These are phyloP conservation scores for Iphiclides podalirius DNA, from an alignment of 2,888 invertebrate species.

Conservation along the genomic window DNA sequence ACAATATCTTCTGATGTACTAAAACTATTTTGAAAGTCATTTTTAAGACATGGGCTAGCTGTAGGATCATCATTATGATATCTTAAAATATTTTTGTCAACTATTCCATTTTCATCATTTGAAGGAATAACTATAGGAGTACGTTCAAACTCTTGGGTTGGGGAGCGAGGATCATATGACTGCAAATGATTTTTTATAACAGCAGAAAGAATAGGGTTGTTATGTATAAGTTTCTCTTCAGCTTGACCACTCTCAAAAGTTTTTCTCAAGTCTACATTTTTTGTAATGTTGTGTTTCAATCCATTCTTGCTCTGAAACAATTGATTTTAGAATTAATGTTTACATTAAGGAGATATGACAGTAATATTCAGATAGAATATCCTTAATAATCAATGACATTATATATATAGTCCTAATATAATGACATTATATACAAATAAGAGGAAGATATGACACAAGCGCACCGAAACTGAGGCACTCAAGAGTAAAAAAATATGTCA, in stretches of 20 bases:
- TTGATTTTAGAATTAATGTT: too few species aligned
- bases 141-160: conserved; percentile 79
- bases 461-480: too few species aligned
- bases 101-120: conserved; percentile 39
- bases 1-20: conserved; percentile 47
- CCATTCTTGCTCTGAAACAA: conserved; percentile 60
- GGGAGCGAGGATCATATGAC: conserved; percentile 80
- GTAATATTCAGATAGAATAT: too few species aligned
- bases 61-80: conserved; percentile 37
- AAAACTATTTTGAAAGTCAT: conserved; percentile 37
- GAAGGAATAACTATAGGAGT: conserved; percentile 76
- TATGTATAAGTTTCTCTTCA: conserved; percentile 63
- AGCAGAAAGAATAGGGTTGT: conserved; percentile 71
- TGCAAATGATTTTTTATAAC: conserved; percentile 72
- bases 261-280: conserved; percentile 71
- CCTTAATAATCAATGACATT: too few species aligned
- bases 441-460: too few species aligned
- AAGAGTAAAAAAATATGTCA: too few species aligned
- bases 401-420: too few species aligned
- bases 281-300: conserved; percentile 68
- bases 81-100: conserved; percentile 37
- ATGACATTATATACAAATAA: too few species aligned
- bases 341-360: too few species aligned
- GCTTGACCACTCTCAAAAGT: conserved; percentile 63
- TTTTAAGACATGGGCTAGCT: conserved; percentile 21